These are phyloP conservation scores for Xanthorhoe designata DNA, from an alignment of 2,888 invertebrate species.

Conservation along the genomic window DNA sequence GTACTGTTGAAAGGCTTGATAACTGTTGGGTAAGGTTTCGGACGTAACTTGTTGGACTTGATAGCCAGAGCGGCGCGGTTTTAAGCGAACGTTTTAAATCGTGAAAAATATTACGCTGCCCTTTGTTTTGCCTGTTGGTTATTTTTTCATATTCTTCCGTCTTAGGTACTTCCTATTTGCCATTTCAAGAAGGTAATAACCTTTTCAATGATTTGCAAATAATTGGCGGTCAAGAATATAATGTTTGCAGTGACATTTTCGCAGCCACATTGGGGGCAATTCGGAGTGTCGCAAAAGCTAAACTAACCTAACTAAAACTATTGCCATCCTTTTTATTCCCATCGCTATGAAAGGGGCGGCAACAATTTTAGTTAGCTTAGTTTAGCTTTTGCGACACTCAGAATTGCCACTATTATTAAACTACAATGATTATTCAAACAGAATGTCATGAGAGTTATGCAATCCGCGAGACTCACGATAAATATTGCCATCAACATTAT, in stretches of 20 bases:
- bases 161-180: slow-evolving; percentile 19
- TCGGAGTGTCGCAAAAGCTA: too few relatives aligned
- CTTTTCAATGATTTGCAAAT: slow-evolving; percentile 6
- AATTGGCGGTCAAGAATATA: not conserved
- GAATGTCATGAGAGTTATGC: not conserved
- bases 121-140: slow-evolving; percentile 12
- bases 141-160: slow-evolving; percentile 14
- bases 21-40: slow-evolving; percentile 34
- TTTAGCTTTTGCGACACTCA: too few relatives aligned
- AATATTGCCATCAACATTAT: not conserved
- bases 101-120: slow-evolving; percentile 25
- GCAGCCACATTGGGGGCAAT: not conserved
- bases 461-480: not conserved
- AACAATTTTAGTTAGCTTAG: too few relatives aligned
- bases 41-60: slow-evolving; percentile 30
- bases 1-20: slow-evolving; percentile 32
- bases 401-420: too few relatives aligned
- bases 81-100: slow-evolving; percentile 17
- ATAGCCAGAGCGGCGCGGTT: slow-evolving; percentile 30
- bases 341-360: too few relatives aligned
- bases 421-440: not conserved
- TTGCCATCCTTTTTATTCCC: too few relatives aligned
- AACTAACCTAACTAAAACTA: too few relatives aligned
- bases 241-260: not conserved
- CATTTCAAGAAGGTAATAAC: slow-evolving; percentile 1